These are phyloP conservation scores for Rhyzopertha dominica DNA, from an alignment of 1,140 invertebrate genomes.

Conservation along the genomic window DNA sequence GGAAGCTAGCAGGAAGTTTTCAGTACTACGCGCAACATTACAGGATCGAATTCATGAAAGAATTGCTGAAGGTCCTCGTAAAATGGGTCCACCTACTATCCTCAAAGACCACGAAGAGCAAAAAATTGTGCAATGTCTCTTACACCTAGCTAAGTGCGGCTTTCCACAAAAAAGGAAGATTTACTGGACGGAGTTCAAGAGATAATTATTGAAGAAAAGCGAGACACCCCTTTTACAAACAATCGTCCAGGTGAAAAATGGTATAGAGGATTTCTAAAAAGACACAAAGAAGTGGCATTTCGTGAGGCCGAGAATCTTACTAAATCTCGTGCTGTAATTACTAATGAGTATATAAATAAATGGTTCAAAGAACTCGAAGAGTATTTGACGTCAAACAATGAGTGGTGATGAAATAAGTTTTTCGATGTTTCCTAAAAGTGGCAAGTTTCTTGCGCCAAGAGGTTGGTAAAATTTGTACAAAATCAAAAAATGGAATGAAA, in stretches of 20 bases:
- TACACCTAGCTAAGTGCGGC: constrained; percentile 22
- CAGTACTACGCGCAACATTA: constrained; percentile 20
- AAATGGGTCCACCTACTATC: constrained; percentile 21
- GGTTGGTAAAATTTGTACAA: constrained; percentile 37
- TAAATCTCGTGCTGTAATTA: too few relatives aligned
- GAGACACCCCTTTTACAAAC: constrained; percentile 28
- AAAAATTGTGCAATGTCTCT: constrained; percentile 14
- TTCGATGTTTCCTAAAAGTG: constrained; percentile 37
- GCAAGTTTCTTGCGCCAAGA: constrained; percentile 38
- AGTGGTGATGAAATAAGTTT: constrained; percentile 42
- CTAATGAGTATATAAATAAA: too few relatives aligned
- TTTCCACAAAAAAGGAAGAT: constrained; percentile 24
- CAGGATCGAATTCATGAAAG: constrained; percentile 22
- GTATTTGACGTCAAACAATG: constrained; percentile 28
- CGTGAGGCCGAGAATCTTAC: constrained; percentile 28
- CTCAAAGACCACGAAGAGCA: constrained; percentile 20
- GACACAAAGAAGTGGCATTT: constrained; percentile 28
- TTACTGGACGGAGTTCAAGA: constrained; percentile 17
- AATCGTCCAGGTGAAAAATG: constrained; percentile 32
- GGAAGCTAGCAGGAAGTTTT: constrained; percentile 16
- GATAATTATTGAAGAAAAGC: constrained; percentile 10
- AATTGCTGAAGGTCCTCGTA: constrained; percentile 16
- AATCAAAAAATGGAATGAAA: constrained; percentile 35
- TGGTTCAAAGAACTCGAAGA: too few relatives aligned
- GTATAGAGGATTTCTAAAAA: constrained; percentile 30